Conservation (phyloP, 2,113 vertebrate genomes). For the Micronycteris hirsuta region DNA sequence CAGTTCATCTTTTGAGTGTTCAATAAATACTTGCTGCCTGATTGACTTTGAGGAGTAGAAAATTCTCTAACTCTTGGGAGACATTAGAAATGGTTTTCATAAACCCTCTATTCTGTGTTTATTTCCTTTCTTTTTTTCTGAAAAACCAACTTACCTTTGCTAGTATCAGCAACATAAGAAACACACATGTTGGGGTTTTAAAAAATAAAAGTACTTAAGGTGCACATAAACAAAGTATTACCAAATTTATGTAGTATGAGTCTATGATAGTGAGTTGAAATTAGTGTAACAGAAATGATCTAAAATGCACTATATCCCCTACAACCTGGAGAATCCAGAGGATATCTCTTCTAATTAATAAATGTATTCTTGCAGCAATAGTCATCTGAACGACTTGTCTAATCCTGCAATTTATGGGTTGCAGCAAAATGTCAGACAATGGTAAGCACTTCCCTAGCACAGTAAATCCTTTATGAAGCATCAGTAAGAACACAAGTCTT, state of each 20-base stretch:
- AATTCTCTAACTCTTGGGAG: neutral
- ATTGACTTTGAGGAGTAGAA: constrained; percentile 13
- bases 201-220: neutral
- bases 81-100: neutral
- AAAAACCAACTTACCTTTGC: neutral
- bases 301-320: neutral
- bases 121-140: neutral
- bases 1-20: neutral
- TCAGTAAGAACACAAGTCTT: neutral
- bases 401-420: neutral
- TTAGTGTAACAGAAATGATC: neutral
- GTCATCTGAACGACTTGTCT: neutral
- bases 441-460: neutral
- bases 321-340: neutral
- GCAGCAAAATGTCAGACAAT: neutral
- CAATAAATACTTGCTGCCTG: neutral
- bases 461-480: neutral
- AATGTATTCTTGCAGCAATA: neutral
- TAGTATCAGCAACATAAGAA: neutral
- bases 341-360: neutral
- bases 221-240: neutral
- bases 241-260: neutral
- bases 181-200: neutral
- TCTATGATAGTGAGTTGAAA: neutral
- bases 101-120: neutral